Evolutionary conservation across 2,797 vertebrate genomes (phyloP).

Genomic region (Microtus californicus): DNA sequence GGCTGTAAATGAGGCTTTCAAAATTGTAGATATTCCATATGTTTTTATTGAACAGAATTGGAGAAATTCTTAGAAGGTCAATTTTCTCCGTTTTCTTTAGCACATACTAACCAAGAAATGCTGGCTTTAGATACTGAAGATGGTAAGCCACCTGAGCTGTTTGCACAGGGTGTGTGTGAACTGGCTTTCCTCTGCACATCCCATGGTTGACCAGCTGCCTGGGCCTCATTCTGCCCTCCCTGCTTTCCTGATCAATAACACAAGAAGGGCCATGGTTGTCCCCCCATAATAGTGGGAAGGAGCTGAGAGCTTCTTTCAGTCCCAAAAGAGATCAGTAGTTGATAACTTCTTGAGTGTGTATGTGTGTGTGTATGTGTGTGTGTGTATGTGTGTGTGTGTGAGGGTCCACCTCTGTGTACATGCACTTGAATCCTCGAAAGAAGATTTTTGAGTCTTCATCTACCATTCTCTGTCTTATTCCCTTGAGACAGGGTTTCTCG

Average conservation of each 20-base stretch:
- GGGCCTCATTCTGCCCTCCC: not conserved
- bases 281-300: not conserved
- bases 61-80: slow-evolving; percentile 6
- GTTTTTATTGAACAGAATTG: not conserved
- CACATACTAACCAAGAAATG: not conserved
- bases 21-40: not conserved
- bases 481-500: not conserved
- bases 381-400: not conserved
- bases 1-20: not conserved
- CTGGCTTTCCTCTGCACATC: not conserved
- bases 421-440: not conserved
- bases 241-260: not conserved
- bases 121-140: not conserved
- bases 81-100: slow-evolving; percentile 35
- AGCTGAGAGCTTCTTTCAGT: slow-evolving; percentile 14
- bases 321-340: not conserved
- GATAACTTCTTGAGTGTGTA: not conserved
- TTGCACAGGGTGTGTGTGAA: not conserved
- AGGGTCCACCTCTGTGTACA: not conserved
- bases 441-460: not conserved
- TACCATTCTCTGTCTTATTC: not conserved
- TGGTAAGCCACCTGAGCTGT: not conserved
- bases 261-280: not conserved
- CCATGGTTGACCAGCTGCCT: not conserved
- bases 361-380: too few species aligned